phyloP scores from a whole-genome alignment of 2,113 vertebrate species.

The Cygnus atratus region DNA sequence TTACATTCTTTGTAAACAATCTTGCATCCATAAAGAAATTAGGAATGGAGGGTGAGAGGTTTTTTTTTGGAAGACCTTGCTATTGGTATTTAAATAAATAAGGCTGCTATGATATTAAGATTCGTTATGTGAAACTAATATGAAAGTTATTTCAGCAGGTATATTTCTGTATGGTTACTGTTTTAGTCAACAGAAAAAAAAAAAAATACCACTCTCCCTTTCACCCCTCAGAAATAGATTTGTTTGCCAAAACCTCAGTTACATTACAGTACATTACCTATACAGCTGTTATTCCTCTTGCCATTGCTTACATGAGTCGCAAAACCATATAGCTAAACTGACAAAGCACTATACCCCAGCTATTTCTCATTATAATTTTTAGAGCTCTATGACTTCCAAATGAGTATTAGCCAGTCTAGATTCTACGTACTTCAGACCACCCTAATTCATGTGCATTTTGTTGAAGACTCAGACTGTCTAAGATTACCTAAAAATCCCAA shows the following conservation, averaged over 20 bases:
- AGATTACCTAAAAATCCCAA: background rate
- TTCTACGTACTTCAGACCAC: background rate
- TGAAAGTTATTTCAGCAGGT: background rate
- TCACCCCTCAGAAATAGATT: rapidly evolving
- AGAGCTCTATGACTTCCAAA: background rate
- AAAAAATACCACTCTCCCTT: background rate
- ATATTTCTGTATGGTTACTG: background rate
- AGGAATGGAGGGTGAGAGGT: background rate
- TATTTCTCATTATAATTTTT: background rate
- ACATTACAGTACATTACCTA: rapidly evolving
- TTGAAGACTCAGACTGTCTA: background rate
- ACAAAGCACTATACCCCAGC: rapidly evolving
- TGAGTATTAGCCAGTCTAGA: background rate
- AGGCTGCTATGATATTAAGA: background rate
- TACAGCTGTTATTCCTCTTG: background rate
- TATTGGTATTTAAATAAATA: background rate
- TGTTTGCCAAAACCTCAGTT: background rate
- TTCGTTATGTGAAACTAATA: background rate
- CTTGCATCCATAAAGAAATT: background rate
- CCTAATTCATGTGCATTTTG: background rate
- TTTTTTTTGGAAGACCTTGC: background rate
- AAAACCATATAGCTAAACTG: background rate
- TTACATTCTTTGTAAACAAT: background rate
- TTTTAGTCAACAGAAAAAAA: background rate
- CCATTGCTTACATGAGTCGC: background rate